These are phyloP conservation scores for Agrochola macilenta DNA, from an alignment of 2,888 invertebrate species.

Conservation along the genomic window DNA sequence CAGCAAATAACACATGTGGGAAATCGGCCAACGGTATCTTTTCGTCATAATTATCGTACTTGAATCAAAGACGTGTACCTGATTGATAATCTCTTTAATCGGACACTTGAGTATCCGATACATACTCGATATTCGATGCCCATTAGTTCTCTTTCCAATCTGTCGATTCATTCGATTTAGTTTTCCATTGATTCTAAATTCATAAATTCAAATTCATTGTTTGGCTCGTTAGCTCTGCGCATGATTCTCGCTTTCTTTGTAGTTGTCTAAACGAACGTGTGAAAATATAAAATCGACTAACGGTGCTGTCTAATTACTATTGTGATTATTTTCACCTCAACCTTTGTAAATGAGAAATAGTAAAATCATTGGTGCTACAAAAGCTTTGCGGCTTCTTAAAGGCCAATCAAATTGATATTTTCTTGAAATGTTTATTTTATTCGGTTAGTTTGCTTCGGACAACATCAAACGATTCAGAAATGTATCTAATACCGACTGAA, in stretches of 20 bases:
- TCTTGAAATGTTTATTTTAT: conserved; percentile 51
- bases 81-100: conserved; percentile 82
- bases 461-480: conserved; percentile 14
- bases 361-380: conserved; percentile 49
- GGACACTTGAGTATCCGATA: conserved; percentile 68
- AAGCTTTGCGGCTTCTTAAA: conserved; percentile 37
- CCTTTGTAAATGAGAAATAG: conserved; percentile 58
- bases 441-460: conserved; percentile 27
- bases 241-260: conserved; percentile 76
- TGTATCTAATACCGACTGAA: neutral
- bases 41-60: conserved; percentile 76
- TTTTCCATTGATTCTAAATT: conserved; percentile 84
- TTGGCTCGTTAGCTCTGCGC: conserved; percentile 78
- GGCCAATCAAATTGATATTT: conserved; percentile 57
- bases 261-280: conserved; percentile 79
- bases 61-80: conserved; percentile 75
- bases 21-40: conserved; percentile 72
- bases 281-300: conserved; percentile 74
- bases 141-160: conserved; percentile 76
- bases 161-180: conserved; percentile 87
- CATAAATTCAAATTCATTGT: conserved; percentile 82
- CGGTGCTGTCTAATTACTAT: conserved; percentile 68
- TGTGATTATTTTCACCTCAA: conserved; percentile 60
- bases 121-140: conserved; percentile 69
- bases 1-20: conserved; percentile 59